Evolutionary conservation across 1,140 invertebrate genomes (phyloP).

Genomic region (Micrasema longulum): DNA sequence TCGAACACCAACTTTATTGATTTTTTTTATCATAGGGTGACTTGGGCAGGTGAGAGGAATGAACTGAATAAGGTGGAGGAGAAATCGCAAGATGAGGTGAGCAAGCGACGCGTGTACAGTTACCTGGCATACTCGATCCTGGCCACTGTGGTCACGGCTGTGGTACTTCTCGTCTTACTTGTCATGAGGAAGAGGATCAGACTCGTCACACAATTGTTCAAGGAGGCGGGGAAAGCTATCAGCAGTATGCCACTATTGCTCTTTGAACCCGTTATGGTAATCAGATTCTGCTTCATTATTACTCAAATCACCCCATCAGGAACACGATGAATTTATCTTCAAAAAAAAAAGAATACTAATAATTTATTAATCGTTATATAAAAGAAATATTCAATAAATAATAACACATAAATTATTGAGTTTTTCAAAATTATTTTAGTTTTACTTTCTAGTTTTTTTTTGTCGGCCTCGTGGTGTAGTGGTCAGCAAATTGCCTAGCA

Average conservation of each 20-base stretch:
- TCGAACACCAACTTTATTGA: too few species aligned
- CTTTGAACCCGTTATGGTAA: constrained; percentile 80
- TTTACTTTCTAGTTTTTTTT: too few species aligned
- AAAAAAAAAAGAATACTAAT: too few species aligned
- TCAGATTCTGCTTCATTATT: too few species aligned
- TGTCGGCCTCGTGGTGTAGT: too few species aligned
- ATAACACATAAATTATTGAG: too few species aligned
- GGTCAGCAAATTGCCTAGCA: too few species aligned
- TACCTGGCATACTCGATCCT: constrained; percentile 72
- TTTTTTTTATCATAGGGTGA: constrained; percentile 55
- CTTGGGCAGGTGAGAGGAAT: constrained; percentile 59
- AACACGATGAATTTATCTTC: too few species aligned
- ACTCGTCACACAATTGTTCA: constrained; percentile 78
- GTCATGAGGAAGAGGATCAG: constrained; percentile 80
- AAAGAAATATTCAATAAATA: too few species aligned
- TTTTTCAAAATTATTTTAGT: too few species aligned
- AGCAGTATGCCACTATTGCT: constrained; percentile 78
- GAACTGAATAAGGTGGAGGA: constrained; percentile 35
- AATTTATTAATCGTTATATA: too few species aligned
- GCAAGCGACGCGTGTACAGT: constrained; percentile 57
- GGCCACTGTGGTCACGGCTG: constrained; percentile 72
- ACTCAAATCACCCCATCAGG: too few species aligned
- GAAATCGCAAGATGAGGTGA: constrained; percentile 54
- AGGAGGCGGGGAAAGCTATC: constrained; percentile 82
- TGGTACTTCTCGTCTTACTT: constrained; percentile 76